phyloP scores from a whole-genome alignment of 2,797 vertebrate genomes.

The Falco peregrinus region DNA sequence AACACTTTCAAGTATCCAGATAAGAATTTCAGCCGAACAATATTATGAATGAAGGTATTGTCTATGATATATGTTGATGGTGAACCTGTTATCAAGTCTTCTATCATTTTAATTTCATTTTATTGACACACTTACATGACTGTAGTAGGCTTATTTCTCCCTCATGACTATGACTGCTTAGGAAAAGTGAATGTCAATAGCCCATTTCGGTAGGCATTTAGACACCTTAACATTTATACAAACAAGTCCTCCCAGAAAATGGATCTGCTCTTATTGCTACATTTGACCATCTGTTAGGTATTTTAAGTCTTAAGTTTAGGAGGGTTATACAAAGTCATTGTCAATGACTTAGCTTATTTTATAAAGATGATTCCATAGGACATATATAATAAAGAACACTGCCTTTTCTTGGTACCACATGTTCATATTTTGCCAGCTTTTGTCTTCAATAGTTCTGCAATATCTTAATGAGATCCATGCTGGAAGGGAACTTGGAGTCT shows the following conservation, averaged over 20 bases:
- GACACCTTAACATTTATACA: neutral
- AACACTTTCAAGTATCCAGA: neutral
- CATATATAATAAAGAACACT: neutral
- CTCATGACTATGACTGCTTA: neutral
- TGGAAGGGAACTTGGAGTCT: neutral
- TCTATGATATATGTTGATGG: neutral
- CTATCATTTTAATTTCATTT: neutral
- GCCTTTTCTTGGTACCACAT: accelerated
- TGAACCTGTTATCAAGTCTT: neutral
- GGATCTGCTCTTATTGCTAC: neutral
- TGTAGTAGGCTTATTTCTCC: neutral
- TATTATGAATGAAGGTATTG: neutral
- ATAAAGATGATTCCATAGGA: neutral
- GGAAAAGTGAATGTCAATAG: neutral
- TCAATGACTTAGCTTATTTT: neutral
- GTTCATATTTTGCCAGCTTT: neutral
- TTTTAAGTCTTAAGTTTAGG: neutral
- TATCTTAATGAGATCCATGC: neutral
- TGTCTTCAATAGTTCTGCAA: neutral
- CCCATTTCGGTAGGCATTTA: neutral
- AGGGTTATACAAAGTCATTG: neutral
- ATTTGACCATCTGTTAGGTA: neutral
- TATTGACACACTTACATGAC: neutral
- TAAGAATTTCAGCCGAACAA: neutral
- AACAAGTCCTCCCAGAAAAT: neutral